Conservation (phyloP, 2,888 invertebrate species). For the Aporophyla lueneburgensis region DNA sequence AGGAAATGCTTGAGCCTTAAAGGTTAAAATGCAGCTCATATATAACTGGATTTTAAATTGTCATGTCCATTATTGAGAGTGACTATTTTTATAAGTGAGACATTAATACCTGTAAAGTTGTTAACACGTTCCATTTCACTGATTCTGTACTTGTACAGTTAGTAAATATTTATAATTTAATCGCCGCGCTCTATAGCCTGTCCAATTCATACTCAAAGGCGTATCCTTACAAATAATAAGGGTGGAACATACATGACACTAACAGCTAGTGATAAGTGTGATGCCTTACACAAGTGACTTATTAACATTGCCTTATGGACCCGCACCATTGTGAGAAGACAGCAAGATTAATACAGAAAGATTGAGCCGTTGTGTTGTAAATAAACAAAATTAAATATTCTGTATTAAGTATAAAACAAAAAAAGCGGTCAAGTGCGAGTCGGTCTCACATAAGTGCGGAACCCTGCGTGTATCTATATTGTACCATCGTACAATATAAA, state of each 20-base stretch:
- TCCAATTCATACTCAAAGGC: not conserved
- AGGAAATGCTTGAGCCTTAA: not conserved
- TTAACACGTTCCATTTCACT: not conserved
- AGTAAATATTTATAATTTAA: not conserved
- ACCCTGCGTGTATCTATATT: no score
- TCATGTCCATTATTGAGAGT: not conserved
- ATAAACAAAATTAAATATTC: slow-evolving; percentile 37
- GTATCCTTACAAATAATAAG: not conserved
- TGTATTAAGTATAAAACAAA: slow-evolving; percentile 11
- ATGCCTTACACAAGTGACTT: slow-evolving; percentile 20
- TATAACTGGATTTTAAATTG: no score
- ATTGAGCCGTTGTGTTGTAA: slow-evolving; percentile 40
- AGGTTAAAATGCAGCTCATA: no score
- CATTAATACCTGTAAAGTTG: not conserved
- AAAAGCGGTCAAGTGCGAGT: not conserved
- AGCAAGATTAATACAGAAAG: slow-evolving; percentile 37
- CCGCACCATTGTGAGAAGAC: slow-evolving; percentile 25
- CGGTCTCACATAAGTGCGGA: not conserved
- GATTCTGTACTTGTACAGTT: not conserved
- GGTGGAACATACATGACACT: slow-evolving; percentile 11
- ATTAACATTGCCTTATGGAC: slow-evolving; percentile 44
- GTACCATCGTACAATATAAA: not conserved
- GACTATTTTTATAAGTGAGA: not conserved
- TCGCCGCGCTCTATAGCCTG: not conserved
- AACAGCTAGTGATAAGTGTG: not conserved